Base-by-base conservation (phyloP, 2,888 invertebrate species). In the Cylloceria caligata region DNA sequence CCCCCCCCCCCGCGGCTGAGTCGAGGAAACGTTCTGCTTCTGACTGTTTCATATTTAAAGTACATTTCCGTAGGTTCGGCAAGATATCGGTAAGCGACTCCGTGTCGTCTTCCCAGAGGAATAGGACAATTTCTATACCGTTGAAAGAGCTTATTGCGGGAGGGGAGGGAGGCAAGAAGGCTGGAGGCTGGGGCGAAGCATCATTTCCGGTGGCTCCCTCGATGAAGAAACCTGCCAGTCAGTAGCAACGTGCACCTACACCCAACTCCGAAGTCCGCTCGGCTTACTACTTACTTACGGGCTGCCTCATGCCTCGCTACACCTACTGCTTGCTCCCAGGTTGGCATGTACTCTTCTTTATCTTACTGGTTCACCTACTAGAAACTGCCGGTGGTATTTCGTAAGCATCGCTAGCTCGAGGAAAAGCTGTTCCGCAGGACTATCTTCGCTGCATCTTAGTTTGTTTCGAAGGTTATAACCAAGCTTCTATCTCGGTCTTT, bases 21-120 rank as follows among this genome's bases (percentile, higher is more conserved):
- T 60, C 60, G 60, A 60, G 34, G 52, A 60, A 62, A 72, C 65
- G 60, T 62, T 65, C 83, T 83, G 80, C 77, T 86, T 89, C 90
- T 90, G 91, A 91, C 92, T 92, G 90, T 92, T 92, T 91, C 90
- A 91, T 92, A 92, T 91, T 92, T 91, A 92, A 91, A 92, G 89
- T 91, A 89, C 89, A 91, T 90, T 91, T 91, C 88, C 88, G 74
- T 47, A 86, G 81, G 81, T 87, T 84, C 87, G 83, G 90, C 55
- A 71, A 90, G 86, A 86, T 91, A 91, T 90, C 89, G 91, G 85
- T 91, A 83, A 81, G 84, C 27, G 36, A 45, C 45, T 27, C 16
- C 6, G 75, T 65, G 47, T 11, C 64, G 60, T 36, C 13, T 68
- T 49, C 64, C 52, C 30, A 49, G 67, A 67, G 69, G 71, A 77